Conservation (phyloP, 2,113 vertebrate genomes). For the Callipepla californica region DNA sequence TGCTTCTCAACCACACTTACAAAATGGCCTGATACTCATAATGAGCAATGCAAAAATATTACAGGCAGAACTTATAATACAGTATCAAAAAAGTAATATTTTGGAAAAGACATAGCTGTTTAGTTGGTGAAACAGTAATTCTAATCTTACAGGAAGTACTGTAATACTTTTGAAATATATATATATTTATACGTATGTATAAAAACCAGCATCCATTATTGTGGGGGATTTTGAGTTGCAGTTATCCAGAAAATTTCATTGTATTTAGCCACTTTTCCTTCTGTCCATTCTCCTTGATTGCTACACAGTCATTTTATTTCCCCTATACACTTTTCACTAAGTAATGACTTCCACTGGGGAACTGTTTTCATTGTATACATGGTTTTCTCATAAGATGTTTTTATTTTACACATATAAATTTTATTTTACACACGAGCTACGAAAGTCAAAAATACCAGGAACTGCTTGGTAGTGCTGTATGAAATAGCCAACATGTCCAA, state of each 20-base stretch:
- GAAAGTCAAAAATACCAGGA: constrained; percentile 72
- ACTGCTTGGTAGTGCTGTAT: constrained; percentile 67
- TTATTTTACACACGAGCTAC: constrained; percentile 74
- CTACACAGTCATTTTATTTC: constrained; percentile 69
- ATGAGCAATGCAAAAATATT: constrained; percentile 79
- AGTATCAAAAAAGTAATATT: constrained; percentile 77
- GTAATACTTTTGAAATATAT: constrained; percentile 74
- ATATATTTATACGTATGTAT: constrained; percentile 60
- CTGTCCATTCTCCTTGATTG: constrained; percentile 41
- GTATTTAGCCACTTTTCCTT: constrained; percentile 35
- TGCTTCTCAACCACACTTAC: constrained; percentile 77
- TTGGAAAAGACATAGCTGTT: constrained; percentile 75
- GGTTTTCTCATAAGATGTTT: constrained; percentile 62
- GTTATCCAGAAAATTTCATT: constrained; percentile 55
- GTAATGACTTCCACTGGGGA: constrained; percentile 55
- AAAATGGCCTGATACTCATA: constrained; percentile 80
- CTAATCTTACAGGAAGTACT: constrained; percentile 74
- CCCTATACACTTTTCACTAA: constrained; percentile 65
- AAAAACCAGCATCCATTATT: constrained; percentile 75
- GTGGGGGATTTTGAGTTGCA: constrained; percentile 54
- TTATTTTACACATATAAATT: constrained; percentile 76
- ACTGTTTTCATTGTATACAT: constrained; percentile 48
- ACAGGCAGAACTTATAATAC: constrained; percentile 79
- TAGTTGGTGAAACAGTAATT: constrained; percentile 67
- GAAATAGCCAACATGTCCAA: constrained; percentile 71